Conservation (phyloP, 64 coral and sea anemone genomes). For the Anthopleura sola region DNA sequence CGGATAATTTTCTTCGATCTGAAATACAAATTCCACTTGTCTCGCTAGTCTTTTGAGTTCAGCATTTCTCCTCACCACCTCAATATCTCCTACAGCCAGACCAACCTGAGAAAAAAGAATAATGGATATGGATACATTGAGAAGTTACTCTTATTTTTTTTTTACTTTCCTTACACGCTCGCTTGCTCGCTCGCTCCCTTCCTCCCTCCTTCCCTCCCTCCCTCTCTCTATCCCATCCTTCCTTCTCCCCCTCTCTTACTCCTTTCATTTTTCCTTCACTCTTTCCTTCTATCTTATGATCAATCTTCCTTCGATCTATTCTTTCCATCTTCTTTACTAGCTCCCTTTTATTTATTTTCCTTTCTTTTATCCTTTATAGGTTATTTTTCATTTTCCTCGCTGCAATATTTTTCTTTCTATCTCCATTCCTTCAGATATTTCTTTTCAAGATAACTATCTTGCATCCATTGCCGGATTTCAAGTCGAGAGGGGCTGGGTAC, state of each 20-base stretch:
- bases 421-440: background rate
- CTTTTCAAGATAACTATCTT: too few relatives aligned
- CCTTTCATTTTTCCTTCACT: background rate
- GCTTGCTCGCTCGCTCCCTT: background rate
- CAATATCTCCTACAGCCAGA: constrained; percentile 56
- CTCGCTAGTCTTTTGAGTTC: constrained; percentile 48
- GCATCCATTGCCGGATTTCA: too few relatives aligned
- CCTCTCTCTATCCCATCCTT: too few relatives aligned
- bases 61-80: constrained; percentile 32
- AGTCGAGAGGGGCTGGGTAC: too few relatives aligned
- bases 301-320: too few relatives aligned
- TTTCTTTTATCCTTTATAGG: background rate
- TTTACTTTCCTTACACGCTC: background rate
- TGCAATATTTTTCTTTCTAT: background rate
- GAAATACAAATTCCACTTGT: constrained; percentile 56
- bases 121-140: background rate
- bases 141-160: background rate
- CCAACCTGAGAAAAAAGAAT: constrained; percentile 2
- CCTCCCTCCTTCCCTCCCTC: background rate
- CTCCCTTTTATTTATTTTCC: background rate
- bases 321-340: background rate
- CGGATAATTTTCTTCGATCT: constrained; percentile 61
- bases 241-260: too few relatives aligned
- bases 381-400: background rate
- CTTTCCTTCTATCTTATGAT: background rate